Evolutionary conservation across 2,113 vertebrate genomes (phyloP).

Genomic region (Trichomycterus rosablanca): DNA sequence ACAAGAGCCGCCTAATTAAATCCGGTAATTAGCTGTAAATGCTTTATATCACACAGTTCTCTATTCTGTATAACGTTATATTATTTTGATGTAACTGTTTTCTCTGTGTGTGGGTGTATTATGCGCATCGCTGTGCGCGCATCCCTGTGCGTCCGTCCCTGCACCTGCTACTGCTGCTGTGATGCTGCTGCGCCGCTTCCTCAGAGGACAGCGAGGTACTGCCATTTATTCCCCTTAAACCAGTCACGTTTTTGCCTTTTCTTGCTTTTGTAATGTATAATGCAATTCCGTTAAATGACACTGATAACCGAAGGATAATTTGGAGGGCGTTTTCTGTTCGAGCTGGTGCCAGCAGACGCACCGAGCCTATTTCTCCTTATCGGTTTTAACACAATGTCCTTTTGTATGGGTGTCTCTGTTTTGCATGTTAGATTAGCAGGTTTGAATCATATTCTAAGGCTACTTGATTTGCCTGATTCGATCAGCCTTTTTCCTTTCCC

Average conservation of each 20-base stretch:
- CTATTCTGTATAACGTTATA: background rate
- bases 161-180: conserved; percentile 58
- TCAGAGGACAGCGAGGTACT: conserved; percentile 71
- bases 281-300: too few relatives aligned
- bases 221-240: background rate
- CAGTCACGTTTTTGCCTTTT: too few relatives aligned
- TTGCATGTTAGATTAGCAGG: too few relatives aligned
- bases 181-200: conserved; percentile 24
- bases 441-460: too few relatives aligned
- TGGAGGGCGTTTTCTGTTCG: too few relatives aligned
- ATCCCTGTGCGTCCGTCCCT: conserved; percentile 58
- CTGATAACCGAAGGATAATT: too few relatives aligned
- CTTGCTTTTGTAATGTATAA: too few relatives aligned
- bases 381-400: background rate
- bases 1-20: conserved; percentile 87
- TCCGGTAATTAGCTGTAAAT: conserved; percentile 73
- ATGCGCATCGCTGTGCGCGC: conserved; percentile 57
- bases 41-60: background rate
- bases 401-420: too few relatives aligned
- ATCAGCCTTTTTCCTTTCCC: too few relatives aligned
- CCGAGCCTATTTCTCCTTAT: too few relatives aligned
- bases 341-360: too few relatives aligned
- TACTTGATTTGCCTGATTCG: too few relatives aligned
- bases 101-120: conserved; percentile 46
- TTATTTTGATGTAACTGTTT: conserved; percentile 24